Base-by-base conservation (phyloP, 2,888 invertebrate species). In the Lacanobia wlatinum region DNA sequence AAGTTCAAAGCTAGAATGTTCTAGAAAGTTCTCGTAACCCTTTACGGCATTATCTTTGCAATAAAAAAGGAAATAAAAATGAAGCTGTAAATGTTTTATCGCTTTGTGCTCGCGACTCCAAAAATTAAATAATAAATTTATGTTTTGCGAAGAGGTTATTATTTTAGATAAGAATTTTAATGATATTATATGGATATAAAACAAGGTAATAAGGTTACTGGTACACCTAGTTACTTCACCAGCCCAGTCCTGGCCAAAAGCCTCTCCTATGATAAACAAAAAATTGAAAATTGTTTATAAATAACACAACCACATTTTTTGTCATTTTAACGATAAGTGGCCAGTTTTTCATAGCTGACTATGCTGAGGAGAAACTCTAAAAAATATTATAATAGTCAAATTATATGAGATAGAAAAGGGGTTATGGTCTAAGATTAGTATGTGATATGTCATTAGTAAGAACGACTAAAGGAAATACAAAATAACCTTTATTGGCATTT, bases 41-140 rank as follows among this genome's bases (percentile, higher is more conserved):
- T 87, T 86, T 79, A 82, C 65, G 71, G 66, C 67, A 65, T 71
- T 73, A 84, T 87, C 77, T 78, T 46, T 58, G 80, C 72, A 83
- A 78, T 86, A 87, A 87, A 86, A 67, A 80, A 38, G 67, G 56
- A 69, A 78, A 83, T 83, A 85, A 87, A 87, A 85, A 76, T 73
- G 66, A 23, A 34, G 77, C 66, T 61, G 59, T 82, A 85, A 87
- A 85, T 76, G 70, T 82, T 86, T 87, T 87, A 87, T 80, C 34
- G 60, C 69, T 62, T 48, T 64, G 52, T 66, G 71, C 62, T 73
- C 63, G 76, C 64, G 79, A 83, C 77, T 82, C 76, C 53, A 67
- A 78, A 84, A 85, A 87, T 84, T 78, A 80, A 83, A 86, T 83
- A 80, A 84, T 83, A 87, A 78, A 53, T 87, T 84, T 83, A 81